Evolutionary conservation across 2,888 invertebrate genomes (phyloP), one percentile per base, ranked within the genome.

Genomic region (Macrosiphum euphorbiae): DNA sequence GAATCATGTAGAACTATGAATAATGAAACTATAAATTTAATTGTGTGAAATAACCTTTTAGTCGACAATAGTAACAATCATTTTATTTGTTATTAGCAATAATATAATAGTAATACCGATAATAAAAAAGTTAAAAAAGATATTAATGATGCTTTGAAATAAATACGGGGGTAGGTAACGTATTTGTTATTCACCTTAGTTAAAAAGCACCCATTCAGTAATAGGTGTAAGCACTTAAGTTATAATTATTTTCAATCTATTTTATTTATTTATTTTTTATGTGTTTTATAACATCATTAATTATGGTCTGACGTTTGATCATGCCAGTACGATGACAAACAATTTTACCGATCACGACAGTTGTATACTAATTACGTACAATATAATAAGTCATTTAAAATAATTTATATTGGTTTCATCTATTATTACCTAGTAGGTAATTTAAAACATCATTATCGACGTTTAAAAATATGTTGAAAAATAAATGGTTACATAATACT

Each of bases 81-180:
- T 44, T 47, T 35, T 26, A 84, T 44, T 86, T 58, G n/a, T 91
- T 35, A 47, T 44, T 44, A n/a, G 35, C 44, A n/a, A 35, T 78
- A 41, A 41, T 61, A 90, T 61, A 61, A 47, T 44, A 90, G 61
- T 20, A 89, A 41, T 61, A 55, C 20, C 28, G 28, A 84, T 85
- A 86, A 47, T 85, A 58, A 85, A 35, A 61, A 61, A 28, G 87
- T 61, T 92, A 50, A 61, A 92, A 78, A 92, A 87, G 86, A 92
- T 87, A 92, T 92, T 86, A 86, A 92, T 92, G 86, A 92, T 61
- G 26, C n/a, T 92, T 44, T 20, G 44, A 58, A 85, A 1, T 55
- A 85, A 84, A 84, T 85, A 11, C 24, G 24, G 28, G 26, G 7
- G n/a, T 44, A 86, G 11, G n/a, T 86, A 44, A 85, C 47, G 11